phyloP scores from a whole-genome alignment of 1,140 invertebrate genomes.

The Streblospio benedicti region DNA sequence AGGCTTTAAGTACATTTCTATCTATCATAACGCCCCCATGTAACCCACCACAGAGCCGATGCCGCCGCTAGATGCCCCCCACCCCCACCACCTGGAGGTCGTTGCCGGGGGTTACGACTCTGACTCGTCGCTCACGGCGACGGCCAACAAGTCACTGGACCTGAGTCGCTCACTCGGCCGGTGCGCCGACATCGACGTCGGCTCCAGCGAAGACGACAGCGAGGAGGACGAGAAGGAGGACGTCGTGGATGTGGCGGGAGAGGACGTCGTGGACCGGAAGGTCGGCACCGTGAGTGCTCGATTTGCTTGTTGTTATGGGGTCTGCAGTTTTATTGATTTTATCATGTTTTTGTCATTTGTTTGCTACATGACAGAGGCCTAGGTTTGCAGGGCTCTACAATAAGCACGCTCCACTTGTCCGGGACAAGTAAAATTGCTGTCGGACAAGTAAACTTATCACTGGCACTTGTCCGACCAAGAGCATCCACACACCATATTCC shows the following conservation, averaged over 20 bases:
- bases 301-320: slow-evolving; percentile 3
- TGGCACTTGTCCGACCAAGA: no score
- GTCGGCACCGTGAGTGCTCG: slow-evolving; percentile 6
- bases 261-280: slow-evolving; percentile 16
- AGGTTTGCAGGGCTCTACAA: background rate
- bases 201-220: slow-evolving; percentile 23
- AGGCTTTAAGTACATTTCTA: no score
- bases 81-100: no score
- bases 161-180: slow-evolving; percentile 40
- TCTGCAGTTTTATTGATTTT: slow-evolving; percentile 4
- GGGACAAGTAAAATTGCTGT: no score
- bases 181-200: slow-evolving; percentile 34
- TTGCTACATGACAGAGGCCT: background rate
- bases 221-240: slow-evolving; percentile 13
- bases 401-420: no score
- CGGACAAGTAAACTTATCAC: no score
- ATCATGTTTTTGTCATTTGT: slow-evolving; percentile 17
- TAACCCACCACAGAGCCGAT: no score
- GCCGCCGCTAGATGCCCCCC: no score
- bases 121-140: slow-evolving; percentile 41
- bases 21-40: no score
- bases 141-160: slow-evolving; percentile 42
- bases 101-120: slow-evolving; percentile 30
- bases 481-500: no score
- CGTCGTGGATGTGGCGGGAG: slow-evolving; percentile 13